A percentile compares a stretch with the other conserved stretches of the same genome.
Conservation (phyloP, 2,797 vertebrate genomes). For the Spizella passerina region DNA sequence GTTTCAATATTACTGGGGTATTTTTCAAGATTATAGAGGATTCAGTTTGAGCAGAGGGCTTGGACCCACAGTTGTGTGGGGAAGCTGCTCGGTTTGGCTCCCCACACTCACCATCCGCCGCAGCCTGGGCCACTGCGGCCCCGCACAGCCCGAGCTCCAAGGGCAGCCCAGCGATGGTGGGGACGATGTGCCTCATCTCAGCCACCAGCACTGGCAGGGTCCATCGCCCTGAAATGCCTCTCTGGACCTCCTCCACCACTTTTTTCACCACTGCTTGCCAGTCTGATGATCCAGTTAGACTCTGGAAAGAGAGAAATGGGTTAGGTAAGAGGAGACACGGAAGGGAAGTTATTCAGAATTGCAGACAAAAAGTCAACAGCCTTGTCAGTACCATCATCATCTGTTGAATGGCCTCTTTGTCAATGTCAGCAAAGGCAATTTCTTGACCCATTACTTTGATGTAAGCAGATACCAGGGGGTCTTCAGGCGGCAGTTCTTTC, state of each 20-base stretch:
- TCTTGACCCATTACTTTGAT: conserved; percentile 82
- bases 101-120: conserved; percentile 65
- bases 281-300: conserved; percentile 36
- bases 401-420: conserved; percentile 73
- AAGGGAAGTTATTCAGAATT: background rate
- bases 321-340: background rate
- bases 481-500: conserved; percentile 76
- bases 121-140: conserved; percentile 63
- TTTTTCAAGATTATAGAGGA: background rate
- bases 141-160: conserved; percentile 81
- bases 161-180: conserved; percentile 79
- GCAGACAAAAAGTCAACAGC: background rate
- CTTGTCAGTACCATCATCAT: conserved; percentile 71
- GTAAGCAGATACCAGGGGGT: conserved; percentile 74
- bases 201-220: conserved; percentile 70
- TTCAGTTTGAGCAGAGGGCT: background rate
- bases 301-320: conserved; percentile 50
- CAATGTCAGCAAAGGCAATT: conserved; percentile 75
- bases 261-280: conserved; percentile 43
- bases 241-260: conserved; percentile 57
- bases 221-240: conserved; percentile 59
- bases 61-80: background rate
- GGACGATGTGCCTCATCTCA: conserved; percentile 79
- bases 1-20: background rate
- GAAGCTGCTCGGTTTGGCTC: fast-evolving